A percentile compares a stretch with the other conserved stretches of the same genome.
These are phyloP conservation scores for Zosterops hypoxanthus DNA, from an alignment of 2,113 vertebrate genomes.

Conservation along the genomic window DNA sequence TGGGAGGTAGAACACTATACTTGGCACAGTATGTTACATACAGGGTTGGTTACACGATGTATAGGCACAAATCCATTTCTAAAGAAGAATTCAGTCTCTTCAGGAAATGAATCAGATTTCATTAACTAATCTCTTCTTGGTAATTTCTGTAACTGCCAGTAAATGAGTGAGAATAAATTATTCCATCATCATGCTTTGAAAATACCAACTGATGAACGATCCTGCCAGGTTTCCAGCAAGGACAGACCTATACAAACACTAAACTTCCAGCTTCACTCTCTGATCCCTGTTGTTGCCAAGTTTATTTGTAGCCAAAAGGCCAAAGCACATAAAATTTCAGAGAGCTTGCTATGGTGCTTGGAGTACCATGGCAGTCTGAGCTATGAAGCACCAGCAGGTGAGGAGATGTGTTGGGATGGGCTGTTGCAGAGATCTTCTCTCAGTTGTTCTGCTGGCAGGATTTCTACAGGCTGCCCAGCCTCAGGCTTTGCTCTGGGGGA, in stretches of 20 bases:
- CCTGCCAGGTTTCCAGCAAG: background rate
- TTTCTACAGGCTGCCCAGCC: background rate
- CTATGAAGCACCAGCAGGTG: background rate
- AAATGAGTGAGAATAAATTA: background rate
- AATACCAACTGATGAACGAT: background rate
- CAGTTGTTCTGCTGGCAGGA: background rate
- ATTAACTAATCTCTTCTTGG: background rate
- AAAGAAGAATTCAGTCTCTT: background rate
- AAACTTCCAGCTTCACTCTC: background rate
- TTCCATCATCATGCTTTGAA: background rate
- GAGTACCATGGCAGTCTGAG: background rate
- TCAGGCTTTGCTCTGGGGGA: background rate
- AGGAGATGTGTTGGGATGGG: background rate
- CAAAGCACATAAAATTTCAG: background rate
- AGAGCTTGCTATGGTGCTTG: background rate
- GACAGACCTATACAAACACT: background rate
- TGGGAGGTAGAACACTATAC: background rate
- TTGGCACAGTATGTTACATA: background rate
- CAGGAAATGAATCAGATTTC: slow-evolving; percentile 18
- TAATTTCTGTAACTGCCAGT: background rate
- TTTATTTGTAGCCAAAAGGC: background rate
- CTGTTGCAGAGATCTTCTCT: background rate
- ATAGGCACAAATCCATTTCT: background rate
- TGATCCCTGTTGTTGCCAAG: background rate
- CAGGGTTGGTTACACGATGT: background rate